phyloP scores from a whole-genome alignment of 1,140 invertebrate genomes.

The Nomia melanderi region DNA sequence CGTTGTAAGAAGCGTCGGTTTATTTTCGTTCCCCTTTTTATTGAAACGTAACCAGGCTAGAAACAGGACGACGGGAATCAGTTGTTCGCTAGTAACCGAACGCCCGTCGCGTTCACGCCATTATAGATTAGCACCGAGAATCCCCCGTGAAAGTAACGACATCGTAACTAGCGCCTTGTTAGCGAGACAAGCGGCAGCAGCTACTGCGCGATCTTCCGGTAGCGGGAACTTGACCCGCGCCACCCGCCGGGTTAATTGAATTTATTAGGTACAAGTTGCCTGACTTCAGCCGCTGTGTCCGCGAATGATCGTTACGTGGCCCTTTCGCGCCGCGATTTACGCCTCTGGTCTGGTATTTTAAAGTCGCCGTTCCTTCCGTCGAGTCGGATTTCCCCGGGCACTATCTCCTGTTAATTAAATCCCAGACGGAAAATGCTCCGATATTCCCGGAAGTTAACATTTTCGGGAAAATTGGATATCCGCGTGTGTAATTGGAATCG shows the following conservation, averaged over 20 bases:
- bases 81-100: slow-evolving; percentile 31
- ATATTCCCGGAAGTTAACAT: neutral
- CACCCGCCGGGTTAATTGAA: slow-evolving; percentile 65
- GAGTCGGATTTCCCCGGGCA: neutral
- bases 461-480: too few relatives aligned
- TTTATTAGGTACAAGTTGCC: slow-evolving; percentile 63
- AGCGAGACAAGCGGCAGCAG: slow-evolving; percentile 63
- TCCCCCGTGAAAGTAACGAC: slow-evolving; percentile 56
- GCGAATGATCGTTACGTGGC: slow-evolving; percentile 29
- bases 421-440: too few relatives aligned
- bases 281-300: slow-evolving; percentile 7
- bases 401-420: neutral
- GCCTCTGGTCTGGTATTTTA: neutral
- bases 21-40: neutral
- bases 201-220: slow-evolving; percentile 55
- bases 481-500: too few relatives aligned
- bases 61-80: slow-evolving; percentile 32
- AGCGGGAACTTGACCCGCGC: slow-evolving; percentile 64
- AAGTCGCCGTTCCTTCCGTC: too few relatives aligned
- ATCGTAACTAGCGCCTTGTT: slow-evolving; percentile 69
- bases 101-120: neutral
- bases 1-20: too few relatives aligned
- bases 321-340: neutral
- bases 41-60: slow-evolving; percentile 11
- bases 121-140: slow-evolving; percentile 40